A percentile compares a stretch with the other conserved stretches of the same genome.
Evolutionary conservation across 2,888 invertebrate genomes (phyloP).

Genomic region (Drosophila longiperda): DNA sequence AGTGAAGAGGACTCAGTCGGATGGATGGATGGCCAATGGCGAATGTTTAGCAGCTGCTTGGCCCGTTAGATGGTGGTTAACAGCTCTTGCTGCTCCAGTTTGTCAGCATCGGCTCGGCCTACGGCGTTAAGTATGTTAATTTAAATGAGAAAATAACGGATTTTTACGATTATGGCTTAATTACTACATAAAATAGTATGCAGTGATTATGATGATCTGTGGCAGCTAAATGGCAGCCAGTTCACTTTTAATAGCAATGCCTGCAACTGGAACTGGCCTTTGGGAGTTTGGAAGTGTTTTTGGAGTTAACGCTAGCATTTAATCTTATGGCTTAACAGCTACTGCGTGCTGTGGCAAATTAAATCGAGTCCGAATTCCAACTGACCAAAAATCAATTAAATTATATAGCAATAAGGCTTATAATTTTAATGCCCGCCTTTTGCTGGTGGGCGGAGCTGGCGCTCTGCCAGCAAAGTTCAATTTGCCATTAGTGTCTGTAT

Average conservation of each 20-base stretch:
- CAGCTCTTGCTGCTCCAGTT: constrained; percentile 40
- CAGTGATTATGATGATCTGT: constrained; percentile 44
- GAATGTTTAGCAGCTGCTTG: constrained; percentile 35
- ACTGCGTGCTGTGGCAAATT: constrained; percentile 17
- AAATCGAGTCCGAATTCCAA: constrained; percentile 6
- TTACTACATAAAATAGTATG: constrained; percentile 65
- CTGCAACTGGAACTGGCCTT: constrained; percentile 4
- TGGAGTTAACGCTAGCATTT: constrained; percentile 74
- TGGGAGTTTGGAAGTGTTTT: not conserved
- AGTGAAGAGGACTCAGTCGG: constrained; percentile 52
- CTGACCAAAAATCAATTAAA: constrained; percentile 69
- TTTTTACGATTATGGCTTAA: constrained; percentile 80
- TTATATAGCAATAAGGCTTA: constrained; percentile 50
- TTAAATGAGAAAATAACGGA: constrained; percentile 77
- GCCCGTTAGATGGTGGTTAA: constrained; percentile 67
- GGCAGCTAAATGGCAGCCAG: constrained; percentile 25
- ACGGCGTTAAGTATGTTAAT: constrained; percentile 68
- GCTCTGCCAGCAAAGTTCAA: constrained; percentile 4
- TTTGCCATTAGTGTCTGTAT: constrained; percentile 51
- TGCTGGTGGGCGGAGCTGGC: constrained; percentile 5
- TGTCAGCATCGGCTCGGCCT: constrained; percentile 35
- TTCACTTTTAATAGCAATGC: constrained; percentile 43
- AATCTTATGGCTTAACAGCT: constrained; percentile 59
- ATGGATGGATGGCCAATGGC: constrained; percentile 49
- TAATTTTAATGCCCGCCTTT: constrained; percentile 47